Evolutionary conservation across 2,888 invertebrate genomes (phyloP).

Genomic region (Agonopterix arenella): DNA sequence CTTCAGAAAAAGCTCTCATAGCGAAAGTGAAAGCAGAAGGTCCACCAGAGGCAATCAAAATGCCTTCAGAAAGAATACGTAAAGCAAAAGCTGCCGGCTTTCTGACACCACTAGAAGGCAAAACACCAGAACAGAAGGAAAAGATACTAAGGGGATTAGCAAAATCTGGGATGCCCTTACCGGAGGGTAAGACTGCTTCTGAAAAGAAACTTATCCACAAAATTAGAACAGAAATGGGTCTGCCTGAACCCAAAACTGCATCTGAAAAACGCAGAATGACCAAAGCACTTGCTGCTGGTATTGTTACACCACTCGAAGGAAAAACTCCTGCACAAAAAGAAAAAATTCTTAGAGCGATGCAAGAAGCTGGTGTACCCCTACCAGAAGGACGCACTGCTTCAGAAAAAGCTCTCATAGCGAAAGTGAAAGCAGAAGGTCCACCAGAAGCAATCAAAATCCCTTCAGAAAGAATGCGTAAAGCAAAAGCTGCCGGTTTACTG

Average conservation of each 20-base stretch:
- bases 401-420: slow-evolving; percentile 20
- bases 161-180: slow-evolving; percentile 8
- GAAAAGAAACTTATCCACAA: slow-evolving; percentile 22
- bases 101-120: slow-evolving; percentile 17
- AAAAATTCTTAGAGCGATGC: slow-evolving; percentile 18
- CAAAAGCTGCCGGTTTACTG: too few relatives aligned
- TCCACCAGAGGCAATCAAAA: background rate
- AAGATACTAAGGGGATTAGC: slow-evolving; percentile 14
- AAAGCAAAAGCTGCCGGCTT: slow-evolving; percentile 21
- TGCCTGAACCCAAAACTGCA: slow-evolving; percentile 18
- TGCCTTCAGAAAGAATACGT: slow-evolving; percentile 13
- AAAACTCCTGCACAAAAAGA: slow-evolving; percentile 24
- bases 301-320: slow-evolving; percentile 22
- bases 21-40: slow-evolving; percentile 7
- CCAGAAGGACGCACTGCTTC: slow-evolving; percentile 28
- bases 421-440: slow-evolving; percentile 16
- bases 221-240: slow-evolving; percentile 15
- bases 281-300: slow-evolving; percentile 24
- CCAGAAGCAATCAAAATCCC: too few relatives aligned
- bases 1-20: slow-evolving; percentile 5
- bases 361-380: slow-evolving; percentile 21
- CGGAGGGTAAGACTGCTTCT: slow-evolving; percentile 19
- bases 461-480: too few relatives aligned
- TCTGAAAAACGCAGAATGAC: slow-evolving; percentile 19
- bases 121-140: slow-evolving; percentile 21